These are phyloP conservation scores for Trichoplusia ni DNA, from an alignment of 1,140 invertebrate species.

Conservation along the genomic window DNA sequence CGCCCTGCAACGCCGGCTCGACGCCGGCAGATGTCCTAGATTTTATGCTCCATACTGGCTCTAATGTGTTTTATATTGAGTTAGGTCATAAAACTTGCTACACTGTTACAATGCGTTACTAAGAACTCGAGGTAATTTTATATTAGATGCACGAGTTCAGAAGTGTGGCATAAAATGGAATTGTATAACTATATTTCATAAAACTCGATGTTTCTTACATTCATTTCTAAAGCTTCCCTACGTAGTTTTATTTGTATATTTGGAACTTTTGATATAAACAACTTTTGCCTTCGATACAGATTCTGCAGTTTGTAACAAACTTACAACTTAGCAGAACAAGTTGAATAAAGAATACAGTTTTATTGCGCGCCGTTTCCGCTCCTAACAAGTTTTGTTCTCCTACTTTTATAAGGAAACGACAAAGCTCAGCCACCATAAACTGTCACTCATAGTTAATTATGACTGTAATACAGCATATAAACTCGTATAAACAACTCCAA, in stretches of 20 bases:
- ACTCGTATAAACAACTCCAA: constrained; percentile 6
- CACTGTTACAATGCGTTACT: no score
- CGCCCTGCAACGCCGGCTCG: neutral
- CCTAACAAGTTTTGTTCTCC: constrained; percentile 2
- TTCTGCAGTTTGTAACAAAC: neutral
- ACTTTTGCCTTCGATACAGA: no score
- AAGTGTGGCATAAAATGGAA: no score
- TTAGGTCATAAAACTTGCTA: no score
- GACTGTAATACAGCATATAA: constrained; percentile 2
- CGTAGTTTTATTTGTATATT: no score
- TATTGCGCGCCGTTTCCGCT: constrained; percentile 16
- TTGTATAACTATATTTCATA: no score
- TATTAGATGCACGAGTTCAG: no score
- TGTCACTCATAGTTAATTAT: constrained; percentile 38
- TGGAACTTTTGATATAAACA: no score
- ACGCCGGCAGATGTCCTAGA: constrained; percentile 2
- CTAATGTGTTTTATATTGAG: neutral
- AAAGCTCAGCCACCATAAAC: constrained; percentile 27
- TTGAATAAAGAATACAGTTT: constrained; percentile 18
- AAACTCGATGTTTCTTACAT: no score
- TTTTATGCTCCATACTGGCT: constrained; percentile 8
- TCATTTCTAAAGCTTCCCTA: no score
- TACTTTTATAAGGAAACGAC: constrained; percentile 35
- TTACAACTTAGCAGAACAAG: neutral
- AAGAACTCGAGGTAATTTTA: no score